Base-by-base conservation (phyloP, 2,888 invertebrate genomes). In the Parascotia fuliginaria region DNA sequence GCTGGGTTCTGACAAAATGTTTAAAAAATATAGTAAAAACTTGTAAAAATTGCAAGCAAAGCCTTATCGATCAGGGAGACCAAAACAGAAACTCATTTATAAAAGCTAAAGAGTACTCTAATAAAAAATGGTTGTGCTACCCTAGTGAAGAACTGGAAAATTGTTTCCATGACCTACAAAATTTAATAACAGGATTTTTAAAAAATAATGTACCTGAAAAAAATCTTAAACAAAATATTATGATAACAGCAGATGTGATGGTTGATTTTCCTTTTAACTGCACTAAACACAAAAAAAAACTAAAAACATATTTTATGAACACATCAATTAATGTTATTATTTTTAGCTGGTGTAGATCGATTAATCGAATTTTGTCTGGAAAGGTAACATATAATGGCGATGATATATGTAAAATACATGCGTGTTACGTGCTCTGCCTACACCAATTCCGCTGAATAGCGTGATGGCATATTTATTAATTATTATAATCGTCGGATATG, bases 1-100 rank as follows among this genome's bases (percentile, higher is more conserved):
- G 44, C 11, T 43, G 43, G 43, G 43, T 49, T 15, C 9, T 55
- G 43, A 29, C 32, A 2, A 49, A 42, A 27, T 49, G 42, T 42
- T 22, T 42, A 11, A 42, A 36, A 34, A 34, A 43, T 43, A 2
- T 49, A 9, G 22, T 39, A 24, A 50, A 50, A 36, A 11, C 5
- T 4, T 32, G 32, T 32, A 13, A 32, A 14, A 32, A 12, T 6
- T 32, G 32, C 7, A 32, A 12, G 11, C 13, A 13, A 7, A 13
- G 14, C 32, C 32, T 32, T 4, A 32, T 32, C 11, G 32, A 32
- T 6, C 4, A 1, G 13, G 14, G 7, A 9, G 9, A 27, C 5
- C 13, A 13, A 13, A 32, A 32, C 14, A 14, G 12, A 29, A 29
- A 29, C 13, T 3, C 19, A 3, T 19, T 19, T 19, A 19, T 19